phyloP scores from a whole-genome alignment of 2,797 vertebrate species.

The Muscicapa comitata region DNA sequence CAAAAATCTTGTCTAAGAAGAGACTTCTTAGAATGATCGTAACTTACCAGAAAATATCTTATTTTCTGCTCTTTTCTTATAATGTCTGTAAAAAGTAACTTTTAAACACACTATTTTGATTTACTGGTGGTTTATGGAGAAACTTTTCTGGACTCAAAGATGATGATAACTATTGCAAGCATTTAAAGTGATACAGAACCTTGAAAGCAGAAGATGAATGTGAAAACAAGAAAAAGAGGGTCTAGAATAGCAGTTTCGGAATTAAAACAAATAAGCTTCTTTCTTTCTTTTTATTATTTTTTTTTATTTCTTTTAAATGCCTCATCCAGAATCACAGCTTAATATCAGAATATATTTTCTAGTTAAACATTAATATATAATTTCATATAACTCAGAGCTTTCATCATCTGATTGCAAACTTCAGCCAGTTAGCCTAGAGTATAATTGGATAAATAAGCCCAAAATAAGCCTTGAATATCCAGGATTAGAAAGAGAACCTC shows the following conservation, averaged over 20 bases:
- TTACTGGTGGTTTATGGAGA: not conserved
- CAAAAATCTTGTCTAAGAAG: not conserved
- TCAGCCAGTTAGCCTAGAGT: not conserved
- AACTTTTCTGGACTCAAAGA: not conserved
- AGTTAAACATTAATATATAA: not conserved
- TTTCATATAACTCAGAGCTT: not conserved
- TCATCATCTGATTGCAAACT: not conserved
- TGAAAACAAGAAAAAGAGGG: not conserved
- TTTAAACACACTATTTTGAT: not conserved
- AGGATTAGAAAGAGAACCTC: not conserved
- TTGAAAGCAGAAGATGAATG: not conserved
- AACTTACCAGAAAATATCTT: not conserved
- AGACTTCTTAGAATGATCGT: not conserved
- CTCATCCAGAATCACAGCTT: not conserved
- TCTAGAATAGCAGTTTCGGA: not conserved
- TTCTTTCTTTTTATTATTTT: not conserved
- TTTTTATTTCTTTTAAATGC: not conserved
- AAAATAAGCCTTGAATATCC: not conserved
- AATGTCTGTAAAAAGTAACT: not conserved
- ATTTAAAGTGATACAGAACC: not conserved
- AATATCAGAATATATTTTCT: not conserved
- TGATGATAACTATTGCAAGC: not conserved
- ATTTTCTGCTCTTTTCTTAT: not conserved
- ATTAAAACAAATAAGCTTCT: not conserved
- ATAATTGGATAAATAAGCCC: not conserved